phyloP scores from a whole-genome alignment of 2,797 vertebrate genomes.

The Choloepus didactylus region DNA sequence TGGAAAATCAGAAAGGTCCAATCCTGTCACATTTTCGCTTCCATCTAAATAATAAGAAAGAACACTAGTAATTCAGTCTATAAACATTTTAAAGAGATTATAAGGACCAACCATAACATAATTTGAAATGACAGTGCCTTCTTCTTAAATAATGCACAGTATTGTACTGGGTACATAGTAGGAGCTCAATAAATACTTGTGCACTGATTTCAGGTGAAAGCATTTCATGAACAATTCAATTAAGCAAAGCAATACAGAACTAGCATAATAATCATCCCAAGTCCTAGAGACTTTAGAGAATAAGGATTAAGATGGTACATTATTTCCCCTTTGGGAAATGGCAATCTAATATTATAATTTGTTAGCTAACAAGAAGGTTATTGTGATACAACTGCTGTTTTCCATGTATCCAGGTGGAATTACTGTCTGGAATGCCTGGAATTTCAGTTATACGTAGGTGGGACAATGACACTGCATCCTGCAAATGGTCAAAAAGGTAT shows the following conservation, averaged over 20 bases:
- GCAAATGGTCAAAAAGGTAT: constrained; percentile 40
- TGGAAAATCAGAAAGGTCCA: constrained; percentile 99
- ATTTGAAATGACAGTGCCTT: constrained; percentile 52
- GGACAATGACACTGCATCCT: constrained; percentile 32
- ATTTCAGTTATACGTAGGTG: constrained; percentile 16
- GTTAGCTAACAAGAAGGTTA: background rate
- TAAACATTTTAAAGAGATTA: constrained; percentile 46
- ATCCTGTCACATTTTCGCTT: constrained; percentile 99
- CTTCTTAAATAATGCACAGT: constrained; percentile 51
- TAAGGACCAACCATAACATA: constrained; percentile 52
- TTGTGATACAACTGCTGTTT: constrained; percentile 14
- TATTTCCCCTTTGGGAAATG: constrained; percentile 4
- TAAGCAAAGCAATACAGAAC: constrained; percentile 47
- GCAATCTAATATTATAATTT: constrained; percentile 42
- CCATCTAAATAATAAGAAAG: constrained; percentile 90
- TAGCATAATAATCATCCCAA: constrained; percentile 30
- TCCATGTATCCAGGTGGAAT: background rate
- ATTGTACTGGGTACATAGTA: background rate
- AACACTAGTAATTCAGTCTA: constrained; percentile 70
- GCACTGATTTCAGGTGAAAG: constrained; percentile 39
- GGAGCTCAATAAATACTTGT: background rate
- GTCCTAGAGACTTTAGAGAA: background rate
- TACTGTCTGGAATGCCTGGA: background rate
- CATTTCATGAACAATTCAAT: constrained; percentile 58
- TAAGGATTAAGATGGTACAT: background rate